Base-by-base conservation (phyloP, 2,797 vertebrate genomes). In the Cyprinella venusta region DNA sequence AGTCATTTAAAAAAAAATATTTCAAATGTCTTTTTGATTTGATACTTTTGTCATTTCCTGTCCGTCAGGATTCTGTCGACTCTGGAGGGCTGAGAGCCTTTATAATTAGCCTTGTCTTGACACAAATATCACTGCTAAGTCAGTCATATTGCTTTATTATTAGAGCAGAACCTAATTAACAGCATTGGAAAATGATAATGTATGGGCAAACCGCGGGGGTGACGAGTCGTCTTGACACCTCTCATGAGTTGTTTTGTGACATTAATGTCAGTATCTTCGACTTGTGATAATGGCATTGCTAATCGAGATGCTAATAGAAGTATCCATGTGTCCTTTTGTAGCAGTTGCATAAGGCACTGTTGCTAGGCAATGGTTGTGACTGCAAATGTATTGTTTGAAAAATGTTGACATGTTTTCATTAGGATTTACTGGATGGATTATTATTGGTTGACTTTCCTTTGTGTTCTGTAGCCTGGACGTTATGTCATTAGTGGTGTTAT, bases 281-380 rank as follows among this genome's bases (percentile, higher is more conserved):
- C 68, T 80, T 63, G 76, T 33, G 10, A 54, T 18, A 77, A n/a
- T 59, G n/a, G 42, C 26, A 45, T 69, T 67, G 19, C 70, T 52
- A 65, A 48, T 83, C n/a, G 38, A 61, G 54, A 45, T 78, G 38
- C 50, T 72, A 42, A 54, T 59, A 30, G 26, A 19, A 65, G 52
- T 30, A 15, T 36, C 64, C 30, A 76, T 24, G 68, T 36, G 48
- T 69, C 40, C 38, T 42, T 78, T 82, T 67, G 38, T 59, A 21
- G 38, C 7, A 8, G 80, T 70, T 61, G 68, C 69, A 56, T 65
- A 80, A 84, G 68, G 42, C 68, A 24, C 50, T 26, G 86, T 82
- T 87, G 84, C 84, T 84, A 70, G 56, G 82, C 81, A 61, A 79
- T 79, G 56, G 33, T 67, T 76, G 65, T 26, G 36, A 71, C 56